Base-by-base conservation (phyloP, 2,113 vertebrate genomes). In the Lichenostomus cassidix region DNA sequence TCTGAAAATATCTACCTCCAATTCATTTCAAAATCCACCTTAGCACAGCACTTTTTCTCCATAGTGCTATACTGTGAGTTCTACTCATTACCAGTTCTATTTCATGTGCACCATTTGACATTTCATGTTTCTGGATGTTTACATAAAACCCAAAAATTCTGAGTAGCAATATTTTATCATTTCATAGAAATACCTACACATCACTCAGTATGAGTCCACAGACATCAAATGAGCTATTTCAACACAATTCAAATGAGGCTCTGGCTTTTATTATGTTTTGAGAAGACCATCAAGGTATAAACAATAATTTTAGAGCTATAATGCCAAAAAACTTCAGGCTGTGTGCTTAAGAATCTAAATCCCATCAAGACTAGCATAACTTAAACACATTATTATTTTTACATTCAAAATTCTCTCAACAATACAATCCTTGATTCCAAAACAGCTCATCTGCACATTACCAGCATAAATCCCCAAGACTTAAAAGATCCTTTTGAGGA, bases 151-250 rank as follows among this genome's bases (percentile, higher is more conserved):
- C 5, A 2, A 10, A 37, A 78, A 69, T 59, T 21, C 20, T 39
- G n/a, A 21, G 23, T 6, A 68, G 44, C 10, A 60, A 15, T 47
- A 29, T 76, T 65, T n/a, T 49, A 63, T n/a, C 14, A 27, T 8
- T n/a, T 71, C 17, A 42, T 1, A 23, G 12, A 68, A 64, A 64
- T 16, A 46, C 3, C 29, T 42, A 31, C 20, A 62, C 12, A 23
- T 56, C 18, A 29, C 7, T 22, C 39, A 17, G 8, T 15, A 59
- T 0, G 0, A 65, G 19, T 5, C 4, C 75, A 49, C 31, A 64
- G 52, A 52, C 4, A 35, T 62, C 27, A 76, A 5, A 4, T n/a
- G 20, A 87, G 37, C 12, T 83, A 24, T 56, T 78, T 76, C 50
- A 64, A 21, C 14, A 4, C 44, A 55, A 2, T 53, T 64, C 4